A percentile compares a stretch with the other conserved stretches of the same genome.
phyloP scores from a whole-genome alignment of 2,113 vertebrate genomes.

The Acrocephalus kingi region DNA sequence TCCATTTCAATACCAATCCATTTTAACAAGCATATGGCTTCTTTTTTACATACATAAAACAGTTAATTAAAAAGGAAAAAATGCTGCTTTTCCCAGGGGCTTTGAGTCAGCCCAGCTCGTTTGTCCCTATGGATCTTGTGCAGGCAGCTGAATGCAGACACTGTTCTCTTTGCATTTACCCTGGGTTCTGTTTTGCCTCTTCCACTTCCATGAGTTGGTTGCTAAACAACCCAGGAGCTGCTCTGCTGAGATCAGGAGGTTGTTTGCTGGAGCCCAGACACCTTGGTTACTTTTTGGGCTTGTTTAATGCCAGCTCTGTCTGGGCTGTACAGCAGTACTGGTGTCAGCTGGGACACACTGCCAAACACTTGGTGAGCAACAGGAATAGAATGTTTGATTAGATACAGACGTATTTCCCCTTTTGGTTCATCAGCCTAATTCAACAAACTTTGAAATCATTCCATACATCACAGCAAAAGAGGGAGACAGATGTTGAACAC shows the following conservation, averaged over 20 bases:
- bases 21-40: slow-evolving; percentile 13
- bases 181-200: not conserved
- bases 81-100: not conserved
- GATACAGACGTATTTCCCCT: not conserved
- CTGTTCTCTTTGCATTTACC: not conserved
- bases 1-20: not conserved
- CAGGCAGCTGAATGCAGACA: not conserved
- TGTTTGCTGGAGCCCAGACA: not conserved
- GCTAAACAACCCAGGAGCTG: not conserved
- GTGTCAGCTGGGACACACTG: not conserved
- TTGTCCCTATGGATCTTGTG: not conserved
- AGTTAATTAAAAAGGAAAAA: not conserved
- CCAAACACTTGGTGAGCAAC: not conserved
- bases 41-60: slow-evolving; percentile 6
- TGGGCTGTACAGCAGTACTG: not conserved
- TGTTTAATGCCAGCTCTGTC: not conserved
- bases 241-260: not conserved
- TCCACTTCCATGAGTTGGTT: not conserved
- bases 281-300: not conserved
- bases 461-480: not conserved
- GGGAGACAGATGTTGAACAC: not conserved
- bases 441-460: not conserved
- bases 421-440: not conserved
- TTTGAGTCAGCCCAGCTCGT: not conserved
- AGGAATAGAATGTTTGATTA: not conserved